These are phyloP conservation scores for Zele albiditarsus DNA, from an alignment of 2,888 invertebrate species.

Conservation along the genomic window DNA sequence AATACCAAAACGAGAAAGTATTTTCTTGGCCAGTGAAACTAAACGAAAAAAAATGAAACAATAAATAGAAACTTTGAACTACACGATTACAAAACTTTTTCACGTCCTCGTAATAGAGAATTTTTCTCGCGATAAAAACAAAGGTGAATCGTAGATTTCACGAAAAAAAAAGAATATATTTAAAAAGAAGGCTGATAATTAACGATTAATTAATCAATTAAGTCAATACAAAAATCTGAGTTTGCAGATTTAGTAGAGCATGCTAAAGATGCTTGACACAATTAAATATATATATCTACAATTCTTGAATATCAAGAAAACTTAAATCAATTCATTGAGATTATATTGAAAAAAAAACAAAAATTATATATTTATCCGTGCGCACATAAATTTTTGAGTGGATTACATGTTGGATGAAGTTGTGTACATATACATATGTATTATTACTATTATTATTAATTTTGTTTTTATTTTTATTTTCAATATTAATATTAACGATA, in stretches of 20 bases:
- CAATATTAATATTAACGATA: background rate
- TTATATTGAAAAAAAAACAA: background rate
- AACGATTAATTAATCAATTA: slow-evolving; percentile 47
- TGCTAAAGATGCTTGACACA: no score
- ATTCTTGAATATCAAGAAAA: background rate
- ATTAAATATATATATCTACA: background rate
- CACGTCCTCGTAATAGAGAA: background rate
- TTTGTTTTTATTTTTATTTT: background rate
- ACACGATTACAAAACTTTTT: slow-evolving; percentile 11
- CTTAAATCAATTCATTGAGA: background rate
- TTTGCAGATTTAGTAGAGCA: background rate
- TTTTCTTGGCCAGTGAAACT: background rate
- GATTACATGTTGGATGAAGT: background rate
- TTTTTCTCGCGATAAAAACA: background rate
- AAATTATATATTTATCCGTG: slow-evolving; percentile 19
- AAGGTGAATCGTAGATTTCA: background rate
- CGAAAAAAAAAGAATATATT: background rate
- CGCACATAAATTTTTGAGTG: slow-evolving; percentile 17
- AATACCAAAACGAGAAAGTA: slow-evolving; percentile 23
- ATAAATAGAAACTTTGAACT: background rate
- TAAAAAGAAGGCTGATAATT: slow-evolving; percentile 28
- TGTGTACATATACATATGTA: slow-evolving; percentile 6
- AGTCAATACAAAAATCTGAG: slow-evolving; percentile 42
- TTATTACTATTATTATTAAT: background rate
- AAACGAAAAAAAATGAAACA: background rate